These are phyloP conservation scores for Cecropterus lyciades DNA, from an alignment of 1,140 invertebrate genomes.

Conservation along the genomic window DNA sequence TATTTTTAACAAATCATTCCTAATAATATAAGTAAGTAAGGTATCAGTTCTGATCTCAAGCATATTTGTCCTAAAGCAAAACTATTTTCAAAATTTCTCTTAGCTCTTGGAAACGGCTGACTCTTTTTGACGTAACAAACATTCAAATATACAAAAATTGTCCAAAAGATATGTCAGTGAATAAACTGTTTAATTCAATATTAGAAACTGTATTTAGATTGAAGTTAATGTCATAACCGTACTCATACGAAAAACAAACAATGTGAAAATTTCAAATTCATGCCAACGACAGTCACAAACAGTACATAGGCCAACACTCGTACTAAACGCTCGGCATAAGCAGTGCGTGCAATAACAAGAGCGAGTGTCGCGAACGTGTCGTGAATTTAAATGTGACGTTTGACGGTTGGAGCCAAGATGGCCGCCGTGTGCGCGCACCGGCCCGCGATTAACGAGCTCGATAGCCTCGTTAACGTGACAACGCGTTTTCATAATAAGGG, in stretches of 20 bases:
- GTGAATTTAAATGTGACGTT: constrained; percentile 57
- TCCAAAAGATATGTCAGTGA: no score
- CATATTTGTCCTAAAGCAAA: no score
- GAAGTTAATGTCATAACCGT: background rate
- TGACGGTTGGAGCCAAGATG: constrained; percentile 50
- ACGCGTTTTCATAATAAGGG: constrained; percentile 28
- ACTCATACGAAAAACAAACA: background rate
- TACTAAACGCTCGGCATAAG: constrained; percentile 29
- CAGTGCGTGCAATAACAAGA: constrained; percentile 38
- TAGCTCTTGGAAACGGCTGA: no score
- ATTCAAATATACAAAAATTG: no score
- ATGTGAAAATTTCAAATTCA: background rate
- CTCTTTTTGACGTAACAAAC: no score
- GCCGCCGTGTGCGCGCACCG: constrained; percentile 33
- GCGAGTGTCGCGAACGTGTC: constrained; percentile 48
- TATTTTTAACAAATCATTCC: no score
- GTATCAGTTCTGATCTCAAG: no score
- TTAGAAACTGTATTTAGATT: background rate
- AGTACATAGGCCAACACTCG: constrained; percentile 22
- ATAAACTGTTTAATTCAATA: no score
- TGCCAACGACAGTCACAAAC: background rate
- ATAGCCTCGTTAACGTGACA: constrained; percentile 33
- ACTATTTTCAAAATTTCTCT: no score
- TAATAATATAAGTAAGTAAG: no score
- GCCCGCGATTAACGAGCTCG: constrained; percentile 30